Evolutionary conservation across 1,140 invertebrate genomes (phyloP).

Genomic region (Drosophila elegans): DNA sequence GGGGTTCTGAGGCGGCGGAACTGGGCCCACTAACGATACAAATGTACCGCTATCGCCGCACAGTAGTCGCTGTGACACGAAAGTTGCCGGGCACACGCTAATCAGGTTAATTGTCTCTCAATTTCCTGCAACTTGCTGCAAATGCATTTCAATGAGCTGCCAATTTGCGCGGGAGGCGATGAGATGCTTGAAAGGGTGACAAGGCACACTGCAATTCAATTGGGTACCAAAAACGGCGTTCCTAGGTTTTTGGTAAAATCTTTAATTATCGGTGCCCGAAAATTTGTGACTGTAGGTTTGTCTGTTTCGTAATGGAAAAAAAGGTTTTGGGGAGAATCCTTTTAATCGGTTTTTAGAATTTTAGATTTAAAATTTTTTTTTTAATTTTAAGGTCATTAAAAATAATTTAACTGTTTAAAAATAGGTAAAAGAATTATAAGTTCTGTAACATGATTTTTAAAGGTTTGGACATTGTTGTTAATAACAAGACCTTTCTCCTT

Average conservation of each 20-base stretch:
- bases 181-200: slow-evolving; percentile 15
- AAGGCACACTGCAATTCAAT: not conserved
- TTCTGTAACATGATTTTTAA: too few species aligned
- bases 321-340: too few species aligned
- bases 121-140: slow-evolving; percentile 69
- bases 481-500: not conserved
- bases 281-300: too few species aligned
- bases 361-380: too few species aligned
- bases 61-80: slow-evolving; percentile 64
- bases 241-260: too few species aligned
- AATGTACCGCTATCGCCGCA: slow-evolving; percentile 64
- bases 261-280: too few species aligned
- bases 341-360: too few species aligned
- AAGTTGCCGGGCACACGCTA: slow-evolving; percentile 59
- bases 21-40: slow-evolving; percentile 58
- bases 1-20: slow-evolving; percentile 2
- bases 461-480: too few species aligned
- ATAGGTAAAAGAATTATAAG: too few species aligned
- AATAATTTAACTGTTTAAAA: too few species aligned
- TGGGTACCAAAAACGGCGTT: not conserved
- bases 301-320: too few species aligned
- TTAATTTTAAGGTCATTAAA: too few species aligned
- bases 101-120: slow-evolving; percentile 82
- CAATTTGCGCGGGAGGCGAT: slow-evolving; percentile 34
- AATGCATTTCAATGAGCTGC: slow-evolving; percentile 45